These are phyloP conservation scores for Dasypus novemcinctus DNA, from an alignment of 2,113 vertebrate genomes.

Conservation along the genomic window DNA sequence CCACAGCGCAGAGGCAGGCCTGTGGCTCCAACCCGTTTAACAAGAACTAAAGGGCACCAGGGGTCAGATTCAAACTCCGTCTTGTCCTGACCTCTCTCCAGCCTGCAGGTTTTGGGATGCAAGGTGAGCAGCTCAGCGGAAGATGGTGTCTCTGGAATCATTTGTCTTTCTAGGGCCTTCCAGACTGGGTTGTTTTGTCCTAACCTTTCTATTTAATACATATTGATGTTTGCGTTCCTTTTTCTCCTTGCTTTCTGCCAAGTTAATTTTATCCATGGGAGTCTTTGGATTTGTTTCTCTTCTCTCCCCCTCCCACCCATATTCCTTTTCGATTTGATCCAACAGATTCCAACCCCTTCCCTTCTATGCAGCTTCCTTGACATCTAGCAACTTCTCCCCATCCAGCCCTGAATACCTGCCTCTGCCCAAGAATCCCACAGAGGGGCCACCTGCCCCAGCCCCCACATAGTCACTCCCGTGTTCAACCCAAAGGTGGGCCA, in stretches of 20 bases:
- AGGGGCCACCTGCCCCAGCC: neutral
- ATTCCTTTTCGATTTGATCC: neutral
- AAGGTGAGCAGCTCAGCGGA: neutral
- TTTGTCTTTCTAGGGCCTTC: neutral
- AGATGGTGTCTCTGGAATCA: neutral
- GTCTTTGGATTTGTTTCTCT: neutral
- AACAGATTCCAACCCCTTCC: neutral
- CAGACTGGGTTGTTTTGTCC: neutral
- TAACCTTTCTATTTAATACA: neutral
- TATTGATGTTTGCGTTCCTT: neutral
- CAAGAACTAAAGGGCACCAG: neutral
- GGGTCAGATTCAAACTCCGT: neutral
- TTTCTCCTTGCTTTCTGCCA: neutral
- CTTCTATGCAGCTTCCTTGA: neutral
- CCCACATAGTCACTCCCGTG: neutral
- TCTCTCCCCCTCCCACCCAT: too few relatives aligned
- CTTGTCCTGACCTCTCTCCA: neutral
- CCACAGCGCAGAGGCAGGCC: neutral
- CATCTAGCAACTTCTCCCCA: neutral
- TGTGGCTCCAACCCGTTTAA: neutral
- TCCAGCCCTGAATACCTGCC: neutral
- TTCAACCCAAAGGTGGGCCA: neutral
- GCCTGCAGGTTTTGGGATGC: rapidly evolving
- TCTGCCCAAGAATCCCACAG: neutral
- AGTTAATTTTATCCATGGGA: neutral